Evolutionary conservation across 2,797 vertebrate genomes (phyloP), one percentile per base, ranked within the genome.

Genomic region (Sebastes vulpes): DNA sequence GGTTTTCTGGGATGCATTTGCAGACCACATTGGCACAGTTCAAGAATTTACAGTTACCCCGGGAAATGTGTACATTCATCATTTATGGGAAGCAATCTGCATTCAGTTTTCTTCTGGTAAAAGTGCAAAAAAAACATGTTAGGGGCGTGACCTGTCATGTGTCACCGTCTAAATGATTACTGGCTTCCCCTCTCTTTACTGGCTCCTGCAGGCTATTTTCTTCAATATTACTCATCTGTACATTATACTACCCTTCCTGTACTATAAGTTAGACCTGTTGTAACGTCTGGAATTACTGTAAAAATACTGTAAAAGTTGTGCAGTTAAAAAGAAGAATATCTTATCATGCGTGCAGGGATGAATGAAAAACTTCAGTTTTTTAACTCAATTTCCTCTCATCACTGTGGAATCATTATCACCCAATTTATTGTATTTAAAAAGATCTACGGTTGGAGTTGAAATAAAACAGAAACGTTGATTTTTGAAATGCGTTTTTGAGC

Each of bases 1-100:
- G 56, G 58, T 59, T 87, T 79, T 71, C 67, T 81, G 63, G 66
- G 81, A 66, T 82, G 32, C 6, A 18, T 89, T 84, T 20, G 75
- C 32, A 64, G 61, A 77, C 75, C 77, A 80, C 65, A 72, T 2
- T 75, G 80, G 72, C 69, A 68, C 31, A 53, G 57, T 77, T 29
- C 60, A 29, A 65, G 11, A 81, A 71, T 85, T 82, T 84, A 87
- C 54, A 58, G 65, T 53, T 77, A 48, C 31, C 12, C 42, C 3
- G 70, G 58, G 67, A 89, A 78, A 84, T 80, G 35, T 72, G 12
- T 76, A 56, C 42, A 32, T 65, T 65, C 35, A 75, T 80, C 29
- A 65, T 86, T 82, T 72, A 76, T 61, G 35, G 71, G 68, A 87
- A 90, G 73, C 32, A 21, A 32, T 59, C 26, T 75, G 38, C 53